These are phyloP conservation scores for Notechis scutatus DNA, from an alignment of 2,113 vertebrate species.

Conservation along the genomic window DNA sequence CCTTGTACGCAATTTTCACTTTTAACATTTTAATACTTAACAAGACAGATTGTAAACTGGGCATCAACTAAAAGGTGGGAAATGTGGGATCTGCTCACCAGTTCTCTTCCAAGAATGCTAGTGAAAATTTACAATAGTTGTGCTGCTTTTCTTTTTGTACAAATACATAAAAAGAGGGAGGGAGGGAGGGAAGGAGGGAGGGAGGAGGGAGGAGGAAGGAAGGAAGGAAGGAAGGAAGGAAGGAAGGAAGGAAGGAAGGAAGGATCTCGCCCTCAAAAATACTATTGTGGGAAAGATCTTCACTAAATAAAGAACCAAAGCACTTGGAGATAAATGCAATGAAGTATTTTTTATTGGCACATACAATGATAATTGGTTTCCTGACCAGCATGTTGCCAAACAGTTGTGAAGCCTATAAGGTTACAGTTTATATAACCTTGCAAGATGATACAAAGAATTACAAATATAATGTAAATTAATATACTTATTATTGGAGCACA, in stretches of 20 bases:
- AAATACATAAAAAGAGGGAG: neutral
- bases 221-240: neutral
- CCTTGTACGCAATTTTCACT: neutral
- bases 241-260: neutral
- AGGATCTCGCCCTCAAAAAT: neutral
- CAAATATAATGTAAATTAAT: neutral
- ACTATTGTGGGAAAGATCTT: neutral
- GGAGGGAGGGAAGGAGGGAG: rapidly evolving
- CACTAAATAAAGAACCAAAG: neutral
- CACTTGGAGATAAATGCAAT: neutral
- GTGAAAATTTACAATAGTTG: neutral
- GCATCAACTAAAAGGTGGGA: neutral
- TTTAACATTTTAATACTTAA: neutral
- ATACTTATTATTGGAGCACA: neutral
- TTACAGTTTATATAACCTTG: neutral
- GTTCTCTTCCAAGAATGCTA: neutral
- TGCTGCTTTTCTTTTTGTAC: neutral
- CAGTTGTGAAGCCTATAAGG: neutral
- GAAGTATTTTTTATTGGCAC: neutral
- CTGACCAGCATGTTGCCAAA: neutral
- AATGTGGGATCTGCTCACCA: neutral
- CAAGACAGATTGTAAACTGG: neutral
- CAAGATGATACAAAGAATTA: neutral
- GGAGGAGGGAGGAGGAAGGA: neutral
- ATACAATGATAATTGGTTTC: neutral